Evolutionary conservation across 2,888 invertebrate species (phyloP).

Genomic region (Hylaea fasciaria): DNA sequence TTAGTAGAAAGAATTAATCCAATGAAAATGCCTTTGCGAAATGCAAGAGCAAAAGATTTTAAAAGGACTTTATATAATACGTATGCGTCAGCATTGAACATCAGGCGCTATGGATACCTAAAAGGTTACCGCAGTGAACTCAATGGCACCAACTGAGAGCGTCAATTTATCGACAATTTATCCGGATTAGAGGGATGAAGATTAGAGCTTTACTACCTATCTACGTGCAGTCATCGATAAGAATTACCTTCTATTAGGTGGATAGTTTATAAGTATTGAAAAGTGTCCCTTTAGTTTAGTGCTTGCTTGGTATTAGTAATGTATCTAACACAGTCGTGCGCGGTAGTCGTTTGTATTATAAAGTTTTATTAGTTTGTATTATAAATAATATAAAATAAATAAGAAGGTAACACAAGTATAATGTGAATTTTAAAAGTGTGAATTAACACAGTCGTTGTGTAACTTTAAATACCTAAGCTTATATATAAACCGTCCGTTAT

Average conservation of each 20-base stretch:
- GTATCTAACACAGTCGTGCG: too few species aligned
- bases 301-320: too few species aligned
- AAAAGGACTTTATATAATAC: constrained; percentile 33
- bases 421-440: too few species aligned
- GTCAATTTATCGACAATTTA: constrained; percentile 42
- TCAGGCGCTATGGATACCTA: neutral
- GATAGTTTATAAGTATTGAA: neutral
- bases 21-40: constrained; percentile 32
- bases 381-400: neutral
- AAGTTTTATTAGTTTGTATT: neutral
- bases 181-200: constrained; percentile 50
- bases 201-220: constrained; percentile 49
- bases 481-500: too few species aligned
- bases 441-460: too few species aligned
- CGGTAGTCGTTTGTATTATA: neutral
- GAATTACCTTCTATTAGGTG: constrained; percentile 52
- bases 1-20: too few species aligned
- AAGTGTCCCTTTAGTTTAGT: too few species aligned
- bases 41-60: constrained; percentile 35
- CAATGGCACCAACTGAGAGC: constrained; percentile 12
- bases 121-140: constrained; percentile 31
- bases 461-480: too few species aligned
- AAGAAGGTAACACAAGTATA: too few species aligned
- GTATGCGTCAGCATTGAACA: constrained; percentile 36
- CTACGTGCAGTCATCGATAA: constrained; percentile 52